phyloP scores from a whole-genome alignment of 2,797 vertebrate species.

The Ctenopoma multispine region DNA sequence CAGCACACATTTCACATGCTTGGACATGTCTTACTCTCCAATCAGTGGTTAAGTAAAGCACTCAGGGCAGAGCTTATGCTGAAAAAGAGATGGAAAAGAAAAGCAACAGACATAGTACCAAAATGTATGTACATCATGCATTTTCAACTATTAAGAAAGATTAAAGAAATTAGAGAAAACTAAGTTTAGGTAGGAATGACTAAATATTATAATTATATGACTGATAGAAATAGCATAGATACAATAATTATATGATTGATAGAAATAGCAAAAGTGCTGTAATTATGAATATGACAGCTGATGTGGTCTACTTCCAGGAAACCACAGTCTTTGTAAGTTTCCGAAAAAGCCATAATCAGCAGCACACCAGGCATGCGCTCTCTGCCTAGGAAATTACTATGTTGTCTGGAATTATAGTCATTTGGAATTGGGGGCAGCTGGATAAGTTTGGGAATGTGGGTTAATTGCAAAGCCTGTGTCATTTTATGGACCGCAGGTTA shows the following conservation, averaged over 20 bases:
- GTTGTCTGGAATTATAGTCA: slow-evolving; percentile 86
- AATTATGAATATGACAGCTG: slow-evolving; percentile 86
- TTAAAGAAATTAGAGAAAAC: slow-evolving; percentile 25
- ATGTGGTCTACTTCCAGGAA: slow-evolving; percentile 83
- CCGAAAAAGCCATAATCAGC: slow-evolving; percentile 82
- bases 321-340: slow-evolving; percentile 81
- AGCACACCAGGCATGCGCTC: slow-evolving; percentile 80
- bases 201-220: slow-evolving; percentile 75
- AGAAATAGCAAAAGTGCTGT: slow-evolving; percentile 81
- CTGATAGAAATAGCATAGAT: slow-evolving; percentile 82
- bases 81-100: slow-evolving; percentile 13
- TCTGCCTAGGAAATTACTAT: slow-evolving; percentile 81
- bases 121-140: not conserved
- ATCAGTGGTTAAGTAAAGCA: not conserved
- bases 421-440: slow-evolving; percentile 80
- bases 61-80: slow-evolving; percentile 10
- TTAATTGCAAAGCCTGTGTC: slow-evolving; percentile 79
- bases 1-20: not conserved
- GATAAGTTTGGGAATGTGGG: slow-evolving; percentile 73
- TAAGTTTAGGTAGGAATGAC: slow-evolving; percentile 55
- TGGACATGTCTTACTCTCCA: slow-evolving; percentile 3
- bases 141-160: slow-evolving; percentile 21
- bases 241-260: slow-evolving; percentile 82
- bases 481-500: slow-evolving; percentile 78
- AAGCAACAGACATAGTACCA: not conserved